phyloP scores from a whole-genome alignment of 2,113 vertebrate species.

The Amia ocellicauda region DNA sequence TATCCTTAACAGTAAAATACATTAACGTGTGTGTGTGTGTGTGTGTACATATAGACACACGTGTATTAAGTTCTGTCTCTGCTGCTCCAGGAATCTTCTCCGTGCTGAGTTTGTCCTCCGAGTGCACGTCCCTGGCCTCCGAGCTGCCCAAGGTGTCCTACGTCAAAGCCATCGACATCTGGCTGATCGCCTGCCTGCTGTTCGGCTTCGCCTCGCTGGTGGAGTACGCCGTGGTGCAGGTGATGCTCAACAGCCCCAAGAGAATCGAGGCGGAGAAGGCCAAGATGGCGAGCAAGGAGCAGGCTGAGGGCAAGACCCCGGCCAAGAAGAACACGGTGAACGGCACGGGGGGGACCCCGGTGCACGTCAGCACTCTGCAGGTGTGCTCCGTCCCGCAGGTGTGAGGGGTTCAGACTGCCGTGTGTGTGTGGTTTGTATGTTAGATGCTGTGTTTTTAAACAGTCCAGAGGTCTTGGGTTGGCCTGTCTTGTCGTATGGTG shows the following conservation, averaged over 20 bases:
- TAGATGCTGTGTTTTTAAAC: too few species aligned
- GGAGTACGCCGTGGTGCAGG: constrained; percentile 95
- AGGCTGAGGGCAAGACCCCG: constrained; percentile 74
- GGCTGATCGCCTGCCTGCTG: constrained; percentile 97
- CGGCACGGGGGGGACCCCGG: constrained; percentile 83
- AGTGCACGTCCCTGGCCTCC: constrained; percentile 91
- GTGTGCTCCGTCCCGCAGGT: constrained; percentile 58
- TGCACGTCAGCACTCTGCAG: constrained; percentile 94
- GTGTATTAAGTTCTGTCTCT: background rate
- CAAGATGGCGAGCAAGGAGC: constrained; percentile 85
- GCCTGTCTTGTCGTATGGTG: too few species aligned
- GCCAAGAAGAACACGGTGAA: constrained; percentile 86
- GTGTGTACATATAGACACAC: too few species aligned
- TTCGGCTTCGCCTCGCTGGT: constrained; percentile 97
- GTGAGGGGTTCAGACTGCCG: background rate
- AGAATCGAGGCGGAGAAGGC: constrained; percentile 91
- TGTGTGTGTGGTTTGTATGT: constrained; percentile 6
- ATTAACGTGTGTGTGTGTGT: too few species aligned
- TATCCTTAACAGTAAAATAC: too few species aligned
- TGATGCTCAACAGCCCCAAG: constrained; percentile 95
- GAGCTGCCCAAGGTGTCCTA: constrained; percentile 98
- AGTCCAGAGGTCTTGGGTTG: too few species aligned
- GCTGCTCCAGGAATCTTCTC: constrained; percentile 86
- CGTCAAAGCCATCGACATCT: constrained; percentile 95
- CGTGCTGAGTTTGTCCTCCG: constrained; percentile 94